A percentile compares a stretch with the other conserved stretches of the same genome.
These are phyloP conservation scores for Regulus satrapa DNA, from an alignment of 2,113 vertebrate species.

Conservation along the genomic window DNA sequence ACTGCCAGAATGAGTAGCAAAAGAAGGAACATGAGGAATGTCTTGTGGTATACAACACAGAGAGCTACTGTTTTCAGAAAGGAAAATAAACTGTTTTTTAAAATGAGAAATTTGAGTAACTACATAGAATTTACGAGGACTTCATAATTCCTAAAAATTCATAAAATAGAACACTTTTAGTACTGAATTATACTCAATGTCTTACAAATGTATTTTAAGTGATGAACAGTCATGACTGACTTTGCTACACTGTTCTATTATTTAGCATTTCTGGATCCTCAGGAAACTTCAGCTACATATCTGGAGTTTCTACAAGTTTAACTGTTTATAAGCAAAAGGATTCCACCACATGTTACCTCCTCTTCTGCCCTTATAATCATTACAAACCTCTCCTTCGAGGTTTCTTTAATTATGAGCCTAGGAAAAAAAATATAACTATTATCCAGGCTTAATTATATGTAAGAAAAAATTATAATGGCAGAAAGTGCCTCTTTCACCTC, in stretches of 20 bases:
- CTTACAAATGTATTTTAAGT: background rate
- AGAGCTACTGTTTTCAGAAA: background rate
- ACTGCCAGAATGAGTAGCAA: background rate
- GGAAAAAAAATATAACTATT: background rate
- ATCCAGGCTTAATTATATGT: background rate
- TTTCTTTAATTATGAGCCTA: conserved; percentile 3
- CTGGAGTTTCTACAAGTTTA: background rate
- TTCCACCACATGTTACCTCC: background rate
- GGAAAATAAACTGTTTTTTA: background rate
- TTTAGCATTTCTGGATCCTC: background rate
- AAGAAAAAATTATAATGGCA: background rate
- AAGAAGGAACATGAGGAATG: background rate
- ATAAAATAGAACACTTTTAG: background rate
- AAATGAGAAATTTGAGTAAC: background rate
- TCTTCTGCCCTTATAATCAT: background rate
- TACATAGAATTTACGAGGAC: background rate
- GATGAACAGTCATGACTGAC: background rate
- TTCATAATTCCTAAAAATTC: background rate
- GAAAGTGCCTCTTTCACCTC: background rate
- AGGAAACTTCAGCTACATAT: background rate
- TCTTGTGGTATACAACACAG: background rate
- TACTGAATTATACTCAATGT: background rate
- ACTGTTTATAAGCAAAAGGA: background rate
- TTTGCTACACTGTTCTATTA: background rate
- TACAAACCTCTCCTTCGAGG: background rate